Evolutionary conservation across 2,113 vertebrate species (phyloP).

Genomic region (Scortum barcoo): DNA sequence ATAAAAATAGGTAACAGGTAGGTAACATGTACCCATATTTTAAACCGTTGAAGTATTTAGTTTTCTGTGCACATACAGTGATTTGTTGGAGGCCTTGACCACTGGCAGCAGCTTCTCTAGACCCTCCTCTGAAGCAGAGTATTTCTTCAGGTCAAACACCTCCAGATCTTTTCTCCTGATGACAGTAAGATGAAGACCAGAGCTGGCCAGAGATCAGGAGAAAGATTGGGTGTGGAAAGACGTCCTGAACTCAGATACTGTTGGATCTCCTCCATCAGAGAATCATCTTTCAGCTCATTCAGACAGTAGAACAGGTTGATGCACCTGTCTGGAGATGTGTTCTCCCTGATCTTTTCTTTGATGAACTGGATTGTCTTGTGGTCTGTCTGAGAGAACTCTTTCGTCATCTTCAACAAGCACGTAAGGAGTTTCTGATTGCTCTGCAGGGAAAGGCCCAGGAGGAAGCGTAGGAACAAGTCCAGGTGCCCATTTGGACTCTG

Average conservation of each 20-base stretch:
- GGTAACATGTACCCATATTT: too few species aligned
- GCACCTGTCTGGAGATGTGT: neutral
- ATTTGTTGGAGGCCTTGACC: conserved; percentile 5
- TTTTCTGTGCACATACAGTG: conserved; percentile 1
- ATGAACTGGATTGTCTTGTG: neutral
- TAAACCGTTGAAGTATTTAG: neutral
- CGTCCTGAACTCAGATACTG: neutral
- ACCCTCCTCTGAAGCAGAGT: conserved; percentile 5
- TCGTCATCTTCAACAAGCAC: neutral
- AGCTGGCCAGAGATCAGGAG: conserved; percentile 1
- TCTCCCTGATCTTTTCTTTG: neutral
- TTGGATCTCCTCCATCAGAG: too few species aligned
- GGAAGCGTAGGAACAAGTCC: conserved; percentile 11
- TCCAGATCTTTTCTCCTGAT: neutral
- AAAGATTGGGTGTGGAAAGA: neutral
- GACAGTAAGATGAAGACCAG: conserved; percentile 13
- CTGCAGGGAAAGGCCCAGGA: conserved; percentile 8
- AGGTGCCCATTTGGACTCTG: conserved; percentile 9
- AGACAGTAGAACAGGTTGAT: too few species aligned
- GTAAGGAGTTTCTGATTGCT: neutral
- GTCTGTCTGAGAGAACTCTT: neutral
- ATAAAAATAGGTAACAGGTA: neutral
- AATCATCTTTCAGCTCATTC: too few species aligned
- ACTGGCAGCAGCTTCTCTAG: neutral
- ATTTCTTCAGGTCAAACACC: too few species aligned